Percentiles rank a stretch among this genome's conserved stretches.
Evolutionary conservation across 2,113 vertebrate species (phyloP).

Genomic region (Triplophysa rosa): DNA sequence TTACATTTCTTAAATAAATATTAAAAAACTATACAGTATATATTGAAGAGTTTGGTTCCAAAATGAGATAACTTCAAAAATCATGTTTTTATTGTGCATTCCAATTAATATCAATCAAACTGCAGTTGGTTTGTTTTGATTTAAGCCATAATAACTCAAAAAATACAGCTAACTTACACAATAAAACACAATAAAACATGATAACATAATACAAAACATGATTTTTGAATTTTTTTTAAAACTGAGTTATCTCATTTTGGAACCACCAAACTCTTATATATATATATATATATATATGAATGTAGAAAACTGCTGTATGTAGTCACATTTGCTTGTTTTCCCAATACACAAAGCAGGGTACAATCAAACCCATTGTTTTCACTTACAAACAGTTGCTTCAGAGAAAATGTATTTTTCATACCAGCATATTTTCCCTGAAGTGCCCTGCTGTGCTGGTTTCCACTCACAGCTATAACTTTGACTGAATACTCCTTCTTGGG

Average conservation of each 20-base stretch:
- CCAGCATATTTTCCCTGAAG: conserved; percentile 72
- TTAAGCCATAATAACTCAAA: too few species aligned
- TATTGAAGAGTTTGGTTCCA: too few species aligned
- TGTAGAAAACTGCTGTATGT: not conserved
- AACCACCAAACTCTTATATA: not conserved
- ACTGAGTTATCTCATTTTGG: too few species aligned
- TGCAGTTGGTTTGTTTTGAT: too few species aligned
- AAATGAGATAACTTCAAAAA: too few species aligned
- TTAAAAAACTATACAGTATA: too few species aligned
- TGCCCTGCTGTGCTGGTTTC: conserved; percentile 69
- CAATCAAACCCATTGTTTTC: conserved; percentile 8
- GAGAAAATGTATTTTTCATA: conserved; percentile 49
- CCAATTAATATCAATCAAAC: too few species aligned
- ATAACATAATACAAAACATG: too few species aligned
- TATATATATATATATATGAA: conserved; percentile 2
- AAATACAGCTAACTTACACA: too few species aligned
- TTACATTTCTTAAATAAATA: not conserved
- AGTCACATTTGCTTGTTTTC: not conserved
- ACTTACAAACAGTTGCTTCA: conserved; percentile 7
- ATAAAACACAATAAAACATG: too few species aligned
- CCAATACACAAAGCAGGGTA: not conserved
- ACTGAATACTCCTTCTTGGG: conserved; percentile 67
- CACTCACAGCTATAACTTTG: conserved; percentile 70
- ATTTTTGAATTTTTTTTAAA: too few species aligned
- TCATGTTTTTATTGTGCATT: too few species aligned